These are phyloP conservation scores for Capreolus pygargus DNA, from an alignment of 2,113 vertebrate genomes.

Conservation along the genomic window DNA sequence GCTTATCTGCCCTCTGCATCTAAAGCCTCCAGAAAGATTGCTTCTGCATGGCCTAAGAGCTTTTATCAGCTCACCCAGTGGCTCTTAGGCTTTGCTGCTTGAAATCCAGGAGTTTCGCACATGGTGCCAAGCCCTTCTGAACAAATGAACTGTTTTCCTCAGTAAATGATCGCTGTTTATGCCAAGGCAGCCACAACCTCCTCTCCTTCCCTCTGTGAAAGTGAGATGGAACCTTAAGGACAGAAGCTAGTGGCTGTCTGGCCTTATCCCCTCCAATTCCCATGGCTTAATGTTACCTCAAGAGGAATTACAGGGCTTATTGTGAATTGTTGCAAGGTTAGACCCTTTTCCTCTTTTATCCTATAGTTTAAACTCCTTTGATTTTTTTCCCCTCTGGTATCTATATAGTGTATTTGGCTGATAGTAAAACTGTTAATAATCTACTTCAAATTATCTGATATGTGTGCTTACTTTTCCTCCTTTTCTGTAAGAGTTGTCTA, in stretches of 20 bases:
- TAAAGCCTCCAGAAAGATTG: conserved; percentile 14
- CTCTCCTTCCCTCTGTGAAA: background rate
- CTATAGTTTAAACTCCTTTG: background rate
- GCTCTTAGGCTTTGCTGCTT: background rate
- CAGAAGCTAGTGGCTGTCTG: background rate
- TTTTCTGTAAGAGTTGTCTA: background rate
- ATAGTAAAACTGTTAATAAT: background rate
- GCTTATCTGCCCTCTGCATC: conserved; percentile 46
- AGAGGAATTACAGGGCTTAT: background rate
- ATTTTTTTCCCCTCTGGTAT: too few relatives aligned
- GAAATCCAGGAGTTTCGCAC: conserved; percentile 7
- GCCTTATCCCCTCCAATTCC: background rate
- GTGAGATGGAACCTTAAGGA: background rate
- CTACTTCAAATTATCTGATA: background rate
- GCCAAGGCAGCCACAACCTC: fast-evolving
- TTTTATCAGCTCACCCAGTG: conserved; percentile 48
- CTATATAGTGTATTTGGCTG: background rate
- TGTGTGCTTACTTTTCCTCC: background rate
- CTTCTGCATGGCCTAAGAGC: conserved; percentile 35
- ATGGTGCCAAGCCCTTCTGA: background rate
- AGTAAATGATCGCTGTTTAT: background rate
- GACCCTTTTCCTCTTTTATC: background rate
- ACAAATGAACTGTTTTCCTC: background rate
- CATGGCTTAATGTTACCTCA: background rate
- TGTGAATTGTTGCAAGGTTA: background rate